phyloP scores from a whole-genome alignment of 1,140 invertebrate genomes.

The Drosophila repletoides region DNA sequence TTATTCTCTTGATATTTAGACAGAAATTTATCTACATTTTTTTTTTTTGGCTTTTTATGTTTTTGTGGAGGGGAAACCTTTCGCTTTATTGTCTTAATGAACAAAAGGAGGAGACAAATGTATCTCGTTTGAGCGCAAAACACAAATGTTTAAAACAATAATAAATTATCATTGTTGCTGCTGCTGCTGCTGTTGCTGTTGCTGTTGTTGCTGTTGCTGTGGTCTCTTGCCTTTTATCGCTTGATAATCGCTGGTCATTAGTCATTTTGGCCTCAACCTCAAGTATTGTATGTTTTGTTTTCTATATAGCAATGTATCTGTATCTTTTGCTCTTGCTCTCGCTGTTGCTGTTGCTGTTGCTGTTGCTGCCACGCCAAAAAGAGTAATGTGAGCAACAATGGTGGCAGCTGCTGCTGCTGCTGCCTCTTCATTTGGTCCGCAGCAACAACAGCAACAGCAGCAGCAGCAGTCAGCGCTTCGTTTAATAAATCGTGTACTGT shows the following conservation, averaged over 20 bases:
- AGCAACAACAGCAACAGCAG: conserved; percentile 48
- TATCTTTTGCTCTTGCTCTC: conserved; percentile 57
- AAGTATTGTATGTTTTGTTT: conserved; percentile 70
- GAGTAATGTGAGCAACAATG: conserved; percentile 77
- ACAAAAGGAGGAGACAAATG: conserved; percentile 76
- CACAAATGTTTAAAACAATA: conserved; percentile 81
- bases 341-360: conserved; percentile 18
- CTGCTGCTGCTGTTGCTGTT: conserved; percentile 21
- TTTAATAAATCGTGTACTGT: conserved; percentile 80
- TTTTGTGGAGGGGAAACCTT: conserved; percentile 46
- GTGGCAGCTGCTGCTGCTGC: conserved; percentile 71
- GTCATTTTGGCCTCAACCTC: conserved; percentile 79
- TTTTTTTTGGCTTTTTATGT: background rate
- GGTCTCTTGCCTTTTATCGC: conserved; percentile 76
- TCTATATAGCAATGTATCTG: conserved; percentile 70
- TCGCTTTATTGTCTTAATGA: conserved; percentile 68
- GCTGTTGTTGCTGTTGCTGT: conserved; percentile 42
- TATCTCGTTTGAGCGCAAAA: conserved; percentile 78
- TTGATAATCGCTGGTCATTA: conserved; percentile 82
- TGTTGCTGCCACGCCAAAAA: conserved; percentile 67
- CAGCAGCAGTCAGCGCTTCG: conserved; percentile 33
- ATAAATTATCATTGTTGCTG: conserved; percentile 66
- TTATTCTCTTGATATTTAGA: conserved; percentile 3
- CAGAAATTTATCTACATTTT: conserved; percentile 1
- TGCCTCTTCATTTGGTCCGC: conserved; percentile 59